These are phyloP conservation scores for Peromyscus attwateri DNA, from an alignment of 2,797 vertebrate genomes.

Conservation along the genomic window DNA sequence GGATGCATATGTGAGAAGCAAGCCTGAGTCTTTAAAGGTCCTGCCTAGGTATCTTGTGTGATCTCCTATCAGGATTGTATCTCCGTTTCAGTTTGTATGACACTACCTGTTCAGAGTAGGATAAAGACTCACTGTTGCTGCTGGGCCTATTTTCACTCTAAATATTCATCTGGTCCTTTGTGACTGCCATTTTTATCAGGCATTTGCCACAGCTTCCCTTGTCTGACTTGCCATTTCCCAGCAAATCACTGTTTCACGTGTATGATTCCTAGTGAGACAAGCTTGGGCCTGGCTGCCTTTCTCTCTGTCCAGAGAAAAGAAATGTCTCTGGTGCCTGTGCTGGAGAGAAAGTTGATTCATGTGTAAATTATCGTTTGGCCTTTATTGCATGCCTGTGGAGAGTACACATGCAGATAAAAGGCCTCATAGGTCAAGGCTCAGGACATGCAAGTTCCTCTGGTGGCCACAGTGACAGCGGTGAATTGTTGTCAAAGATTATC, in stretches of 20 bases:
- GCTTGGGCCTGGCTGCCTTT: conserved; percentile 87
- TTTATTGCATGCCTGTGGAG: conserved; percentile 91
- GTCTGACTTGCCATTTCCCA: conserved; percentile 84
- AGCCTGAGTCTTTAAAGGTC: conserved; percentile 81
- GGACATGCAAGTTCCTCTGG: conserved; percentile 85
- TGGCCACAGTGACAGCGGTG: conserved; percentile 84
- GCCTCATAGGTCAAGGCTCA: conserved; percentile 87
- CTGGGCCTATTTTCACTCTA: conserved; percentile 83
- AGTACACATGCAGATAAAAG: conserved; percentile 91
- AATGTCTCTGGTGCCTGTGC: conserved; percentile 87
- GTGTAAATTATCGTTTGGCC: conserved; percentile 91
- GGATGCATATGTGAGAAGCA: conserved; percentile 77
- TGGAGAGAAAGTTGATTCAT: conserved; percentile 90
- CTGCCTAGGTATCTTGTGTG: conserved; percentile 85
- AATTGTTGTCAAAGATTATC: conserved; percentile 90
- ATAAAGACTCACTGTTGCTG: conserved; percentile 86
- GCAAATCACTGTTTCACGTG: conserved; percentile 81
- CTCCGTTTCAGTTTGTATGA: conserved; percentile 85
- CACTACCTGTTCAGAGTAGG: conserved; percentile 87
- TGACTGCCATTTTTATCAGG: conserved; percentile 88
- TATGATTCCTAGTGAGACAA: conserved; percentile 89
- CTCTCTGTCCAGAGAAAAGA: conserved; percentile 86
- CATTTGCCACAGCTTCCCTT: conserved; percentile 84
- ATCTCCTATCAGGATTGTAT: conserved; percentile 89
- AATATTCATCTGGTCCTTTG: conserved; percentile 87